Evolutionary conservation across 2,797 vertebrate genomes (phyloP).

Genomic region (Phyllotis vaccarum): DNA sequence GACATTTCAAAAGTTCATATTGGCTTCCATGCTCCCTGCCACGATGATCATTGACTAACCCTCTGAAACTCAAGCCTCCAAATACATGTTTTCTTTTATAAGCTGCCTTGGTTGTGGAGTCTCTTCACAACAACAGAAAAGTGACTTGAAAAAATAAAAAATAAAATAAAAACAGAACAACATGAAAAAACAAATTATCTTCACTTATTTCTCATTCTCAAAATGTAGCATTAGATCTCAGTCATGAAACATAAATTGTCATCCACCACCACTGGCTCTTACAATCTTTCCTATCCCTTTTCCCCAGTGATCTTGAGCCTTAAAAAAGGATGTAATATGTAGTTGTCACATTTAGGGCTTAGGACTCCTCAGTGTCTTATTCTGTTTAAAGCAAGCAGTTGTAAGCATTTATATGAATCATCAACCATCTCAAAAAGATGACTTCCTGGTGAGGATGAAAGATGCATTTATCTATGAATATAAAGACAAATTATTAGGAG

Average conservation of each 20-base stretch:
- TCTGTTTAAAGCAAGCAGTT: background rate
- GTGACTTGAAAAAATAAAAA: no score
- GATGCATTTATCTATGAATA: background rate
- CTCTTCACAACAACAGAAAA: background rate
- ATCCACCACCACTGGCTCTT: no score
- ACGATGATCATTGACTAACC: no score
- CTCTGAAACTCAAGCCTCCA: background rate
- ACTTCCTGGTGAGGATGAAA: background rate
- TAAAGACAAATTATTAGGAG: background rate
- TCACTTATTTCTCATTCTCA: background rate
- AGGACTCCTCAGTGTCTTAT: background rate
- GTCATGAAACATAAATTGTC: slow-evolving; percentile 34
- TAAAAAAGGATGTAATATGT: background rate
- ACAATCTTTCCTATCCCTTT: background rate
- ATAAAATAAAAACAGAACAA: background rate
- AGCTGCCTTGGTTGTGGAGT: background rate
- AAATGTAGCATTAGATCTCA: background rate
- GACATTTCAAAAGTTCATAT: no score
- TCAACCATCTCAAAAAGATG: background rate
- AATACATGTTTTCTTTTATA: background rate
- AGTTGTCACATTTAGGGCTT: background rate
- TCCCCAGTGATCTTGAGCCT: background rate
- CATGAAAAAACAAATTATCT: background rate
- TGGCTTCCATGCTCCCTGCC: background rate
- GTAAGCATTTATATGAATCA: background rate